Evolutionary conservation across 2,113 vertebrate genomes (phyloP).

Genomic region (Pungitius pungitius): DNA sequence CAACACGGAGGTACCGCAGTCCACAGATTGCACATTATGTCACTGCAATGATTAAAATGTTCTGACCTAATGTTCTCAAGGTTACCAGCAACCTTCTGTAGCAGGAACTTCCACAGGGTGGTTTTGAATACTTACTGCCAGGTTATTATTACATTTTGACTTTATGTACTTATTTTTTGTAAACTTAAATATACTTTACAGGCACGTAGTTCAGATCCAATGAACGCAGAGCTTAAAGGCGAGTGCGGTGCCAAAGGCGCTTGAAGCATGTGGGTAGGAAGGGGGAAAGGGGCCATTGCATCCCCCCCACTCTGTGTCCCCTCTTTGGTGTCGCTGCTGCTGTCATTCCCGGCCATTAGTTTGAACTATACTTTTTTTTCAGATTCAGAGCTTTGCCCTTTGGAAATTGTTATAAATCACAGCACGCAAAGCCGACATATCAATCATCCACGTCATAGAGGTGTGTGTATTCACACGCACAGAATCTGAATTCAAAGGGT

Average conservation of each 20-base stretch:
- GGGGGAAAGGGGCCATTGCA: background rate
- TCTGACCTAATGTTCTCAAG: no score
- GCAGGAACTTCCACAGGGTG: background rate
- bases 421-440: background rate
- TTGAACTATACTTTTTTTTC: background rate
- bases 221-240: background rate
- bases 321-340: background rate
- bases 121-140: background rate
- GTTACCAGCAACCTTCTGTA: background rate
- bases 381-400: background rate
- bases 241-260: background rate
- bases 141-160: background rate
- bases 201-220: background rate
- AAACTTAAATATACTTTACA: background rate
- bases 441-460: background rate
- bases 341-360: background rate
- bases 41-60: background rate
- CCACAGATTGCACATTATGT: background rate
- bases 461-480: background rate
- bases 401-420: background rate
- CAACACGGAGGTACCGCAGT: conserved; percentile 56
- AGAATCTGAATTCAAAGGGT: no score
- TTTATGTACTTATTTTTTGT: no score
- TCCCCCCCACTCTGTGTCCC: background rate
- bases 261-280: background rate